A percentile compares a stretch with the other conserved stretches of the same genome.
phyloP scores from a whole-genome alignment of 2,888 invertebrate genomes.

The Priapulus caudatus region DNA sequence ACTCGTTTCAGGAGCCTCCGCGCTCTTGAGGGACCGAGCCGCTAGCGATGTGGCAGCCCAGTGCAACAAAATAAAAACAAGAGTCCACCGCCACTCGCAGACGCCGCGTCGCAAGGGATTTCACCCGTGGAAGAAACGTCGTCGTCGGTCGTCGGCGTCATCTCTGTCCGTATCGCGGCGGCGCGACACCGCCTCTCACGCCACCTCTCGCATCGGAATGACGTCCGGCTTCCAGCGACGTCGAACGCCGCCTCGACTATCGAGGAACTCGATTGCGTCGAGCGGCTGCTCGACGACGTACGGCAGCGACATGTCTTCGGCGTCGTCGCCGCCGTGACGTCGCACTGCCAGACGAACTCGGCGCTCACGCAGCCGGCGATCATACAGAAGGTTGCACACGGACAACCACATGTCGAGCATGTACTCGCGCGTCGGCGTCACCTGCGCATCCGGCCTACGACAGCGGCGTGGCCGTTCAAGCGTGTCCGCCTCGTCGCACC shows the following conservation, averaged over 20 bases:
- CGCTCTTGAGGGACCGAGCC: conserved; percentile 83
- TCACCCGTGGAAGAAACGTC: conserved; percentile 93
- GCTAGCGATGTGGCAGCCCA: conserved; percentile 90
- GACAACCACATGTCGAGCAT: conserved; percentile 38
- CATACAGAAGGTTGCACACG: conserved; percentile 30
- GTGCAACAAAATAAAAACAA: conserved; percentile 90
- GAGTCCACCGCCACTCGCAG: conserved; percentile 85
- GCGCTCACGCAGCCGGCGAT: conserved; percentile 24
- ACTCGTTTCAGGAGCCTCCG: conserved; percentile 76
- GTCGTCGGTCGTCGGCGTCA: conserved; percentile 35
- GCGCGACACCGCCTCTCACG: conserved; percentile 5
- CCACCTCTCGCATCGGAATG: neutral
- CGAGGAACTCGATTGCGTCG: conserved; percentile 43
- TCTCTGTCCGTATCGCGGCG: no score
- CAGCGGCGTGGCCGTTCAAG: conserved; percentile 81
- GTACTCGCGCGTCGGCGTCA: conserved; percentile 55
- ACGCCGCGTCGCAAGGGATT: conserved; percentile 89
- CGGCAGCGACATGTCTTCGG: conserved; percentile 68
- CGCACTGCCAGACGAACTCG: conserved; percentile 23
- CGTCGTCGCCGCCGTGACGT: conserved; percentile 23
- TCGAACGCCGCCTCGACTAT: no score
- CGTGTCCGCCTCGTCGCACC: conserved; percentile 53
- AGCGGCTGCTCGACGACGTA: conserved; percentile 50
- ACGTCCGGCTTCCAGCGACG: neutral
- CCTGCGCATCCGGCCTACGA: conserved; percentile 66